phyloP scores from a whole-genome alignment of 2,113 vertebrate species.

The Anolis carolinensis region DNA sequence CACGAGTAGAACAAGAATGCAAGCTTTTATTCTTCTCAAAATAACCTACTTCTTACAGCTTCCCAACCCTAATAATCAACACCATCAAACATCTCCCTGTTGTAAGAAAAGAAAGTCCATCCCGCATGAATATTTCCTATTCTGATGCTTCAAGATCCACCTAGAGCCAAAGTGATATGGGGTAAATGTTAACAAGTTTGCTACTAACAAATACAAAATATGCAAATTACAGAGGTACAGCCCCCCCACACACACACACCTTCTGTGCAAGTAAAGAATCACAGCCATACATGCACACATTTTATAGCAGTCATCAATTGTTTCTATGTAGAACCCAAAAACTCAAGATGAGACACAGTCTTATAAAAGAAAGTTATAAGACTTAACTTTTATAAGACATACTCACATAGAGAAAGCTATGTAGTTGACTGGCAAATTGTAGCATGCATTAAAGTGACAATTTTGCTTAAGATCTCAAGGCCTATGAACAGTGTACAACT shows the following conservation, averaged over 20 bases:
- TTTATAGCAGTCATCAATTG: neutral
- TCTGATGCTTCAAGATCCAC: neutral
- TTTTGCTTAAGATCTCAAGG: neutral
- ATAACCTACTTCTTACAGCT: neutral
- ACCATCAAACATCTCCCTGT: neutral
- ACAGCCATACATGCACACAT: neutral
- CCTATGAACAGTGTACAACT: neutral
- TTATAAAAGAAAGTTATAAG: neutral
- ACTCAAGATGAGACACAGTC: neutral
- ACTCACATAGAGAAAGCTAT: too few relatives aligned
- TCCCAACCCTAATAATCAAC: too few relatives aligned
- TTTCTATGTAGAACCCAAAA: neutral
- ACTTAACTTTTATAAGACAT: too few relatives aligned
- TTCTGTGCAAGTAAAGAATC: neutral
- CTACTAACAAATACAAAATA: neutral
- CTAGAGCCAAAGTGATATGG: neutral
- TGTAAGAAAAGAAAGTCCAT: neutral
- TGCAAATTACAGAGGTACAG: neutral
- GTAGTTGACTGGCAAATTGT: neutral
- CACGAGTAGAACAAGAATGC: neutral
- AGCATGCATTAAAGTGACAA: constrained; percentile 6
- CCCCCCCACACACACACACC: too few relatives aligned
- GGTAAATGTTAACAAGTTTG: neutral
- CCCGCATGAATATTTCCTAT: neutral
- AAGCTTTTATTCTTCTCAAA: neutral